Percentiles rank a stretch among this genome's conserved stretches.
Evolutionary conservation across 64 coral and sea anemone species (phyloP).

Genomic region (Exaiptasia diaphana): DNA sequence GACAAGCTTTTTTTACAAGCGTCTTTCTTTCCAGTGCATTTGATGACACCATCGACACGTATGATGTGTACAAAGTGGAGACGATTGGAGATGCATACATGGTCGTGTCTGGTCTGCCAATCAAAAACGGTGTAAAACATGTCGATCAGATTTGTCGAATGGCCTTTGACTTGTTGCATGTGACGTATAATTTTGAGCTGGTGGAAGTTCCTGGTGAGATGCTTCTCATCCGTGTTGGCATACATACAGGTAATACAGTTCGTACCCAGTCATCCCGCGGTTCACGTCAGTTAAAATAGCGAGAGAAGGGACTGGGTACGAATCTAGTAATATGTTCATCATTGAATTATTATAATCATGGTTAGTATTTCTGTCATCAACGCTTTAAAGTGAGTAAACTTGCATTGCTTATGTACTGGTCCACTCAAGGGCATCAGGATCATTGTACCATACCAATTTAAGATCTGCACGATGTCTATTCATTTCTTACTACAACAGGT

Average conservation of each 20-base stretch:
- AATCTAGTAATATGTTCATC: neutral
- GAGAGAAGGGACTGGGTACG: neutral
- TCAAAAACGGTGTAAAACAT: conserved; percentile 19
- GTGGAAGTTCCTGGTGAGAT: neutral
- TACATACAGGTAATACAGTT: conserved; percentile 38
- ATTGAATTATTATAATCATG: neutral
- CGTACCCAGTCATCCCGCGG: neutral
- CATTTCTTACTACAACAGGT: too few species aligned
- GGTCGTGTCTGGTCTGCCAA: conserved; percentile 40
- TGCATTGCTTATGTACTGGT: too few species aligned
- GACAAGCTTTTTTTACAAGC: too few species aligned
- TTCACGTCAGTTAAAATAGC: too few species aligned
- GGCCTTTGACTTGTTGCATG: conserved; percentile 21
- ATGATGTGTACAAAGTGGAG: conserved; percentile 65
- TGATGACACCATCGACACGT: conserved; percentile 30
- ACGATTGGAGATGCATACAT: conserved; percentile 70
- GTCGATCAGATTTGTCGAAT: conserved; percentile 44
- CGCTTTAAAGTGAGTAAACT: neutral
- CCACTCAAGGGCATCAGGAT: too few species aligned
- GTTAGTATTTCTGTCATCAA: neutral
- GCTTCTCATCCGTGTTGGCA: conserved; percentile 28
- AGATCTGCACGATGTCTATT: too few species aligned
- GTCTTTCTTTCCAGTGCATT: too few species aligned
- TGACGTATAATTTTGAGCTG: neutral
- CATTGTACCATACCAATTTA: too few species aligned